Conservation (phyloP, 2,888 invertebrate species). For the Neria commutata region DNA sequence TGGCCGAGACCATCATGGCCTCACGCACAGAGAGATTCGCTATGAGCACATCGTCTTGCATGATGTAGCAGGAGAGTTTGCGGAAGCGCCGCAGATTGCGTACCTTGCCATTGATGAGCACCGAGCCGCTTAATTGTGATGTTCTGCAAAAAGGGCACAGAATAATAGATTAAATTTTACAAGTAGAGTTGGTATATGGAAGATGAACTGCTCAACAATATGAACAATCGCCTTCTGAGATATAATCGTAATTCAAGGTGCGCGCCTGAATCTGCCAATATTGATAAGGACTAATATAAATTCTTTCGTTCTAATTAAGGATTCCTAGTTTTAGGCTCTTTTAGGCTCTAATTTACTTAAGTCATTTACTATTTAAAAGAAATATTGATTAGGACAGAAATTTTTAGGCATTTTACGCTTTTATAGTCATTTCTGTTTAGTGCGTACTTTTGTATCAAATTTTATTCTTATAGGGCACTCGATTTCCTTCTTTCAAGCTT, state of each 20-base stretch:
- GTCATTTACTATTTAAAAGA: too few relatives aligned
- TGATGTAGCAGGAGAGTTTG: slow-evolving; percentile 94
- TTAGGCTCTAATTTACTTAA: too few relatives aligned
- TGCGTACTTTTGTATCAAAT: too few relatives aligned
- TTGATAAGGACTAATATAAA: not conserved
- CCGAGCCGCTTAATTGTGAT: slow-evolving; percentile 82
- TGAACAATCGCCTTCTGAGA: too few relatives aligned
- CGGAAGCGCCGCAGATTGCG: slow-evolving; percentile 86
- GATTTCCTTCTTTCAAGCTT: too few relatives aligned
- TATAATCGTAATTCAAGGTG: not conserved
- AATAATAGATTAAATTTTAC: not conserved
- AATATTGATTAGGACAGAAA: too few relatives aligned
- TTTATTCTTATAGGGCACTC: too few relatives aligned
- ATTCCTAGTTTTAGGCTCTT: too few relatives aligned
- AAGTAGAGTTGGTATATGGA: not conserved
- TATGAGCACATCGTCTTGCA: slow-evolving; percentile 91
- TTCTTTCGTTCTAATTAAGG: too few relatives aligned
- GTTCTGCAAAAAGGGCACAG: slow-evolving; percentile 67
- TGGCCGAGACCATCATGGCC: slow-evolving; percentile 92
- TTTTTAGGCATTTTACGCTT: too few relatives aligned
- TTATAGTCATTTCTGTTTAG: too few relatives aligned
- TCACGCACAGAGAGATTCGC: slow-evolving; percentile 90
- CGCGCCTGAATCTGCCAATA: not conserved
- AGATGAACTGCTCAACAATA: not conserved
- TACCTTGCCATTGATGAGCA: slow-evolving; percentile 86